Evolutionary conservation across 53 echinoderm and acorn worm species (phyloP).

Genomic region (Apostichopus leukothele): DNA sequence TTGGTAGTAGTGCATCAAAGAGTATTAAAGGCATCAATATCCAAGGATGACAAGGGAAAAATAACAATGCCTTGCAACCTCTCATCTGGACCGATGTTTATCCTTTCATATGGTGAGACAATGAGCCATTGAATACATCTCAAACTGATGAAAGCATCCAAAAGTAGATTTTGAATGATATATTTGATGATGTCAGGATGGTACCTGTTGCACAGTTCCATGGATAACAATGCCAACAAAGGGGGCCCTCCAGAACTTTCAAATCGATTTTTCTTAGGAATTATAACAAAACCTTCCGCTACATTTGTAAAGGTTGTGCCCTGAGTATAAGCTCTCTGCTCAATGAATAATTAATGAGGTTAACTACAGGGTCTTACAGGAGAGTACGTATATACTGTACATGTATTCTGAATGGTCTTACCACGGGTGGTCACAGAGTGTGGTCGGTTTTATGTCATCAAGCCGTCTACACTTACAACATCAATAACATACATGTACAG

Average conservation of each 20-base stretch:
- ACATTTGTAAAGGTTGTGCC: neutral
- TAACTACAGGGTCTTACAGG: neutral
- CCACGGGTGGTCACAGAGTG: too few relatives aligned
- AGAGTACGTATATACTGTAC: too few relatives aligned
- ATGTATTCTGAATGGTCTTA: too few relatives aligned
- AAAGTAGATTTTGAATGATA: neutral
- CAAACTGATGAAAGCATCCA: neutral
- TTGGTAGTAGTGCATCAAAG: neutral
- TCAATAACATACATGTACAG: too few relatives aligned
- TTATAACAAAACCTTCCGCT: neutral
- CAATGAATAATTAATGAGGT: constrained; percentile 25
- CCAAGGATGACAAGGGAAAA: constrained; percentile 11
- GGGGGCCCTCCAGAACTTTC: neutral
- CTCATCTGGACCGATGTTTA: constrained; percentile 22
- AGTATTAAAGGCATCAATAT: constrained; percentile 22
- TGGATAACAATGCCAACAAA: neutral
- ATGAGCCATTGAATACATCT: neutral
- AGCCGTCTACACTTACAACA: too few relatives aligned
- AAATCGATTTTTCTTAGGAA: constrained; percentile 11
- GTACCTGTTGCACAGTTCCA: neutral
- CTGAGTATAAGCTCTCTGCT: neutral
- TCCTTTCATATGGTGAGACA: constrained; percentile 4
- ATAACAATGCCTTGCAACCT: constrained; percentile 13
- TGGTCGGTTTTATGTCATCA: too few relatives aligned
- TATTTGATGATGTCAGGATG: neutral